phyloP scores from a whole-genome alignment of 2,888 invertebrate species.

The Adelognathus sp. region DNA sequence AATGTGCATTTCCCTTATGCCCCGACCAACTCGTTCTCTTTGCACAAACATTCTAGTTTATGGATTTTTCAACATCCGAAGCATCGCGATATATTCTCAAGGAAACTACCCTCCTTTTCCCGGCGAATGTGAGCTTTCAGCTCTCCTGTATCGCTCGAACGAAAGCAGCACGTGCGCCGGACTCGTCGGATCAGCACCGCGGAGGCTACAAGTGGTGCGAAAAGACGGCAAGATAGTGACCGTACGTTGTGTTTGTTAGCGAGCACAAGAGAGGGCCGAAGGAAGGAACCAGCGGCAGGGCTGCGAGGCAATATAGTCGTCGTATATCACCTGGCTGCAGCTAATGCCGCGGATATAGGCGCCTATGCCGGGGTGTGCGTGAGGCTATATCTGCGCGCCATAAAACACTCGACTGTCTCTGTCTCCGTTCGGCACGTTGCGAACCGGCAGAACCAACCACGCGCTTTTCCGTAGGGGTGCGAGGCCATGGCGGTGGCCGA shows the following conservation, averaged over 20 bases:
- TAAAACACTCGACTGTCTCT: slow-evolving; percentile 70
- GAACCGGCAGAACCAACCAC: slow-evolving; percentile 7
- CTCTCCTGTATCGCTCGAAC: not conserved
- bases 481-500: slow-evolving; percentile 69
- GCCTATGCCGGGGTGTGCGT: slow-evolving; percentile 74
- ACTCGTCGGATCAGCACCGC: slow-evolving; percentile 1
- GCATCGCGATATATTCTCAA: not conserved
- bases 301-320: slow-evolving; percentile 69
- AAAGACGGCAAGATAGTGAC: slow-evolving; percentile 18
- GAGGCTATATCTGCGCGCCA: slow-evolving; percentile 75
- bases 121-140: slow-evolving; percentile 18
- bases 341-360: slow-evolving; percentile 64
- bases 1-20: too few species aligned
- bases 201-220: slow-evolving; percentile 31
- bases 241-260: slow-evolving; percentile 7
- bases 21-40: not conserved
- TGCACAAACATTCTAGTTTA: not conserved
- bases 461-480: slow-evolving; percentile 46
- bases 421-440: slow-evolving; percentile 50
- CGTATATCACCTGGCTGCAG: slow-evolving; percentile 74
- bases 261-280: slow-evolving; percentile 42
- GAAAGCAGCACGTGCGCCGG: slow-evolving; percentile 23
- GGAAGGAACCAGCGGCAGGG: slow-evolving; percentile 45
- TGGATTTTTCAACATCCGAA: not conserved
- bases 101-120: not conserved